Conservation (phyloP, 2,888 invertebrate genomes). For the Synanthedon vespiformis region DNA sequence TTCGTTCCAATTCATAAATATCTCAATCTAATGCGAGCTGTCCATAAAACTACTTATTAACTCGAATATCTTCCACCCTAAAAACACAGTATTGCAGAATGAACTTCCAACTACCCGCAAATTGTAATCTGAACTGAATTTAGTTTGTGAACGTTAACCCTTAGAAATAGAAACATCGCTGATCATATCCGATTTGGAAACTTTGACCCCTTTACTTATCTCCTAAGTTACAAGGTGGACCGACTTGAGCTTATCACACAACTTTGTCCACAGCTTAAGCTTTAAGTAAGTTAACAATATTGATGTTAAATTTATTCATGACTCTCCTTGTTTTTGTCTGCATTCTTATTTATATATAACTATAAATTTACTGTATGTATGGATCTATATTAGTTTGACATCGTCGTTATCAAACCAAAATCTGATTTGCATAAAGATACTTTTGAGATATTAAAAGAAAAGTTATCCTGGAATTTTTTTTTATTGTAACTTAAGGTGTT, state of each 20-base stretch:
- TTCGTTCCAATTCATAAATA: too few relatives aligned
- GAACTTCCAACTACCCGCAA: background rate
- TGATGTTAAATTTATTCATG: constrained; percentile 1
- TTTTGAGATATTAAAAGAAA: too few relatives aligned
- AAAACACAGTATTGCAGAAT: too few relatives aligned
- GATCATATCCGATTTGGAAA: constrained; percentile 2
- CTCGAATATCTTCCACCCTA: too few relatives aligned
- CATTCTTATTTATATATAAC: background rate
- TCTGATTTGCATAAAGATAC: too few relatives aligned
- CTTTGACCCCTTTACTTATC: constrained; percentile 6
- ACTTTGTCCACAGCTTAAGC: constrained; percentile 3
- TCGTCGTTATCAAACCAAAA: too few relatives aligned
- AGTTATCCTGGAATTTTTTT: too few relatives aligned
- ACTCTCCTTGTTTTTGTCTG: constrained; percentile 1
- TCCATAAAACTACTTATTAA: too few relatives aligned
- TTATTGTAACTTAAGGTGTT: too few relatives aligned
- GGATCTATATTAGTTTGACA: too few relatives aligned
- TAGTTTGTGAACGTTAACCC: background rate
- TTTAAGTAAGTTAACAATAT: constrained; percentile 1
- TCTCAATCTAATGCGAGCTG: too few relatives aligned
- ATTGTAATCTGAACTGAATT: background rate
- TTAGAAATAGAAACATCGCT: background rate
- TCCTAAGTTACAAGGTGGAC: background rate
- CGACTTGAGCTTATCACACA: constrained; percentile 4
- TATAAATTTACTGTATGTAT: background rate